Percentiles rank a stretch among this genome's conserved stretches.
Conservation (phyloP, 2,113 vertebrate species). For the Columba livia region DNA sequence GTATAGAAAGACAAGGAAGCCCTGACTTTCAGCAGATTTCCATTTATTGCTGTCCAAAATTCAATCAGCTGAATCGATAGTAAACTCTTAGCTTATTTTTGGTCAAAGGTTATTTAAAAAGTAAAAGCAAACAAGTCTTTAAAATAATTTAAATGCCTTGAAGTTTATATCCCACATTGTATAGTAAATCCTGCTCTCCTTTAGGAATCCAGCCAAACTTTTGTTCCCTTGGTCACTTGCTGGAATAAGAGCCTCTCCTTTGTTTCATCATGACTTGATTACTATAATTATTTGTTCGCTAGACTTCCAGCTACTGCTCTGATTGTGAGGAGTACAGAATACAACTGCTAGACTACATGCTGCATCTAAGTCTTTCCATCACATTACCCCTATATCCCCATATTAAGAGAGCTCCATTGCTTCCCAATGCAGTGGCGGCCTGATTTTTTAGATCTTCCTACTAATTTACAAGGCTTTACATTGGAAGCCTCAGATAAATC, state of each 20-base stretch:
- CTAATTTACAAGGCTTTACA: slow-evolving; percentile 70
- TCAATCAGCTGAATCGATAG: not conserved
- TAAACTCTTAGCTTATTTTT: not conserved
- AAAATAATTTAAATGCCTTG: not conserved
- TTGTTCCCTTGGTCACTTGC: slow-evolving; percentile 69
- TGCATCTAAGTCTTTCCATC: slow-evolving; percentile 66
- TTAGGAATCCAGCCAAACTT: slow-evolving; percentile 54
- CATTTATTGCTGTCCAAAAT: not conserved
- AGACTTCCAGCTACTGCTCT: slow-evolving; percentile 74
- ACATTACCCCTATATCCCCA: slow-evolving; percentile 62
- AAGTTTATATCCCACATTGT: slow-evolving; percentile 12
- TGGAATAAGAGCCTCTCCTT: slow-evolving; percentile 73
- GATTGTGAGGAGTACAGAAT: slow-evolving; percentile 67
- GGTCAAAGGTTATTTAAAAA: not conserved
- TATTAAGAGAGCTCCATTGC: slow-evolving; percentile 72
- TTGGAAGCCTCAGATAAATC: slow-evolving; percentile 69
- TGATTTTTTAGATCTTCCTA: slow-evolving; percentile 69
- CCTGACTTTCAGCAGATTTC: not conserved
- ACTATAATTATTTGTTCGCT: slow-evolving; percentile 73
- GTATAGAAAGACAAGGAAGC: not conserved
- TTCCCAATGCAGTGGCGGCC: slow-evolving; percentile 66
- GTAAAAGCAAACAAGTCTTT: not conserved
- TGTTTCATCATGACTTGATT: slow-evolving; percentile 76
- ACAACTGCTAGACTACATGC: slow-evolving; percentile 49
- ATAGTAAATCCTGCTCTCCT: slow-evolving; percentile 34